Percentiles rank a stretch among this genome's conserved stretches.
These are phyloP conservation scores for Gibbula magus DNA, from an alignment of 2,888 invertebrate species.

Conservation along the genomic window DNA sequence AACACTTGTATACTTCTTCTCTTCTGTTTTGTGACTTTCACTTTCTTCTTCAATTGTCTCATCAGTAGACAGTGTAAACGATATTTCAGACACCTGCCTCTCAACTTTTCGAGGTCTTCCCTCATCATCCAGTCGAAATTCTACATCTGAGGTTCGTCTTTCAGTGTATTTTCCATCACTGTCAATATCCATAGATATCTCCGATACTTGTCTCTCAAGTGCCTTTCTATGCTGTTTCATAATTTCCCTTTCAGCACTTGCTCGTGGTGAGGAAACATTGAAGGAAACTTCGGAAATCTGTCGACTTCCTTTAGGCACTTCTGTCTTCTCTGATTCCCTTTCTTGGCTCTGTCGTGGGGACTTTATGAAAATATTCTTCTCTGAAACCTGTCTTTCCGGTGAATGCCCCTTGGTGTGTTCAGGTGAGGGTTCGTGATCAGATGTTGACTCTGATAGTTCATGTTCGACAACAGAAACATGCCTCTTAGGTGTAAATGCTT, in stretches of 20 bases:
- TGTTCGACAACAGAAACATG: background rate
- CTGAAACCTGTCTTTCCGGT: background rate
- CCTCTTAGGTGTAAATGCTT: background rate
- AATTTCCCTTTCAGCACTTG: slow-evolving; percentile 4
- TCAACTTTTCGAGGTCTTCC: background rate
- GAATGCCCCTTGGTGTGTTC: background rate
- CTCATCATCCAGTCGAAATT: background rate
- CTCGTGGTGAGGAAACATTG: background rate
- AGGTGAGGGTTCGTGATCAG: background rate
- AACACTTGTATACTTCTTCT: background rate
- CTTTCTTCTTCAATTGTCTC: background rate
- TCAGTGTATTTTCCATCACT: background rate
- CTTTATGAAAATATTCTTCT: background rate
- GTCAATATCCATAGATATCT: slow-evolving; percentile 24
- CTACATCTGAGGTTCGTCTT: background rate
- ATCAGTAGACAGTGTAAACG: background rate
- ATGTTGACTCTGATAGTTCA: background rate
- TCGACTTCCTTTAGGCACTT: background rate
- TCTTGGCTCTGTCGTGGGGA: background rate
- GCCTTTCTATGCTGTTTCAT: background rate
- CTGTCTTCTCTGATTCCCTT: background rate
- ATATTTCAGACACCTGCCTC: background rate
- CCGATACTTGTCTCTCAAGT: slow-evolving; percentile 21
- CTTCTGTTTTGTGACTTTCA: background rate
- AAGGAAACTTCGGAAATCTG: background rate